Percentiles rank a stretch among this genome's conserved stretches.
These are phyloP conservation scores for Aspiorhynchus laticeps DNA, from an alignment of 2,113 vertebrate genomes.

Conservation along the genomic window DNA sequence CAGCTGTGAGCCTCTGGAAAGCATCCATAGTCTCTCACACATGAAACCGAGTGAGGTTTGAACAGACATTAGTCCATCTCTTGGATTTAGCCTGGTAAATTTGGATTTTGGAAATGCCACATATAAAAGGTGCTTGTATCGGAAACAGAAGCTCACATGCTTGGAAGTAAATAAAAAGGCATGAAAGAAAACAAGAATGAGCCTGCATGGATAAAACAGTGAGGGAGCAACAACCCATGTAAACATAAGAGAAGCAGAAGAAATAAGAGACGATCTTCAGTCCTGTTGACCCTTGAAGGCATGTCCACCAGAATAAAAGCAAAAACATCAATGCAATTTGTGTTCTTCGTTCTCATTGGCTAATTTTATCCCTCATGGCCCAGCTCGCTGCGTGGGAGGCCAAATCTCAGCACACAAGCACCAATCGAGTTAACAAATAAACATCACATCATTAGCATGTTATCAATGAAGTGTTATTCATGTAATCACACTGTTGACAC, in stretches of 20 bases:
- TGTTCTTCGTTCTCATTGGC: neutral
- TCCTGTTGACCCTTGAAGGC: constrained; percentile 18
- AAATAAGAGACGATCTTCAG: constrained; percentile 57
- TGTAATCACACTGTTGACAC: neutral
- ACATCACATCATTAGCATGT: constrained; percentile 19
- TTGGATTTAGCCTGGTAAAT: neutral
- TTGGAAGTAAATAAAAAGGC: neutral
- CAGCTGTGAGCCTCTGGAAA: constrained; percentile 42
- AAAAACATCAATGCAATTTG: constrained; percentile 52
- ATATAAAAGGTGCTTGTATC: neutral
- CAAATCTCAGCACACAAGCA: neutral
- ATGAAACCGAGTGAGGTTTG: constrained; percentile 46
- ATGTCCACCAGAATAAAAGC: constrained; percentile 31
- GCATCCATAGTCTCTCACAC: constrained; percentile 45
- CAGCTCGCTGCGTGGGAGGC: neutral
- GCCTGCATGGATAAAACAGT: neutral
- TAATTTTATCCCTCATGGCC: neutral
- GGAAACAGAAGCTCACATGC: neutral
- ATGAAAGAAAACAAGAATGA: neutral
- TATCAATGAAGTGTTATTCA: constrained; percentile 36
- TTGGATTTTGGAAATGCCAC: neutral
- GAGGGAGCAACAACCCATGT: neutral
- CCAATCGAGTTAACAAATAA: constrained; percentile 9
- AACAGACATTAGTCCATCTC: neutral
- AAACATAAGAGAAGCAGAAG: constrained; percentile 59